Evolutionary conservation across 35 echinoderm and acorn worm genomes (phyloP).

Genomic region (Apostichopus japonicus): DNA sequence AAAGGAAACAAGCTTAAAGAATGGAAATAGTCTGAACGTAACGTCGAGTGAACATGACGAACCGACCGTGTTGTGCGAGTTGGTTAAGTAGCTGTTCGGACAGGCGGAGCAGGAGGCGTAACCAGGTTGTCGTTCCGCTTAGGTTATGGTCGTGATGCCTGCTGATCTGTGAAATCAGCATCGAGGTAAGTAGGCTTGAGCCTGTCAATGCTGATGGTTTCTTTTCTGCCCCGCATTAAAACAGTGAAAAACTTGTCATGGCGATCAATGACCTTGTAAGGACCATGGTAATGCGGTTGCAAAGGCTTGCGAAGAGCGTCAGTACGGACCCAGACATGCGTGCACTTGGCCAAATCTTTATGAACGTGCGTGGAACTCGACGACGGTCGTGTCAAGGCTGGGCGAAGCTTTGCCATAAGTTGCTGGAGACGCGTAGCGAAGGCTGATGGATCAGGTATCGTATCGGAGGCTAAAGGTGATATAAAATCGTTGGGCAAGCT

Average conservation of each 20-base stretch:
- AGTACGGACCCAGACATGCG: constrained; percentile 60
- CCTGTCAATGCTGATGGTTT: constrained; percentile 58
- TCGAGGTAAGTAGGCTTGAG: constrained; percentile 48
- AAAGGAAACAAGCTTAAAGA: no score
- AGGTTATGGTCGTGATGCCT: background rate
- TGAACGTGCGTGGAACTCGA: background rate
- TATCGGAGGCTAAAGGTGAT: background rate
- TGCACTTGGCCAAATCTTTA: constrained; percentile 43
- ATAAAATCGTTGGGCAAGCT: constrained; percentile 65
- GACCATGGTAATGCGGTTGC: constrained; percentile 61
- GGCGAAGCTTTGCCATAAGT: constrained; percentile 6
- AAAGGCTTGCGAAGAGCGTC: constrained; percentile 64
- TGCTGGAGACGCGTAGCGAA: constrained; percentile 12
- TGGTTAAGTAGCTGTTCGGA: background rate
- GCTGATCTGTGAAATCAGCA: background rate
- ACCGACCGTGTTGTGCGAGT: background rate
- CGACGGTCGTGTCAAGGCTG: background rate
- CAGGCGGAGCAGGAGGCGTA: background rate
- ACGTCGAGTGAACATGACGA: constrained; percentile 5
- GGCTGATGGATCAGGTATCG: background rate
- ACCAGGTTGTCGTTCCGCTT: background rate
- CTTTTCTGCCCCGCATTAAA: background rate
- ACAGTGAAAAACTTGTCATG: constrained; percentile 53
- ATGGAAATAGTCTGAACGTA: background rate
- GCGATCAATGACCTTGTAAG: constrained; percentile 50